Conservation (phyloP, 2,113 vertebrate genomes). For the Atherinomorus stipes region DNA sequence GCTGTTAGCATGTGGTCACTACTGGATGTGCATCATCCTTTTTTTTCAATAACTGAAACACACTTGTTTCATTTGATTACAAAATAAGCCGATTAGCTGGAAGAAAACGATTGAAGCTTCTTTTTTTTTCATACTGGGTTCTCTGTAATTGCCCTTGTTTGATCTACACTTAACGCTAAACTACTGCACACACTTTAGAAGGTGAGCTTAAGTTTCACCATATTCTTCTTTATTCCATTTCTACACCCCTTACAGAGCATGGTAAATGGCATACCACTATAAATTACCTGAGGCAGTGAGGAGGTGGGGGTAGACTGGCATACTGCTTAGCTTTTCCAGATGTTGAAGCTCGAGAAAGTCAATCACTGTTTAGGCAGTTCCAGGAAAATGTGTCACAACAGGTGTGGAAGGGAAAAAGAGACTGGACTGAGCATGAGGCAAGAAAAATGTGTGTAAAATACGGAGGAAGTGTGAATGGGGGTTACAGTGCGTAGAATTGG, state of each 20-base stretch:
- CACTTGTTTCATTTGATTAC: neutral
- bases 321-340: conserved; percentile 76
- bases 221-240: conserved; percentile 6
- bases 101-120: neutral
- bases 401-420: conserved; percentile 63
- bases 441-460: conserved; percentile 48
- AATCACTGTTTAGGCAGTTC: conserved; percentile 65
- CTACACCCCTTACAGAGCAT: conserved; percentile 23
- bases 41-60: neutral
- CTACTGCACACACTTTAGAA: conserved; percentile 27
- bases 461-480: conserved; percentile 29
- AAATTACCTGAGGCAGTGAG: conserved; percentile 61
- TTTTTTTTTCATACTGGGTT: neutral
- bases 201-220: conserved; percentile 31
- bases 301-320: conserved; percentile 13
- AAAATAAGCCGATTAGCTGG: neutral
- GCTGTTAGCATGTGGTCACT: too few relatives aligned
- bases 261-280: conserved; percentile 53
- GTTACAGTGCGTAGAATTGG: neutral
- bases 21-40: neutral
- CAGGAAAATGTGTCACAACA: conserved; percentile 73
- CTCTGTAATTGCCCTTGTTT: neutral
- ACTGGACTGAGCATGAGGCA: conserved; percentile 1
- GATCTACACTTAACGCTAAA: neutral
- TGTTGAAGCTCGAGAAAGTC: conserved; percentile 69